Base-by-base conservation (phyloP, 1,140 invertebrate genomes). In the Bradysia coprophila region DNA sequence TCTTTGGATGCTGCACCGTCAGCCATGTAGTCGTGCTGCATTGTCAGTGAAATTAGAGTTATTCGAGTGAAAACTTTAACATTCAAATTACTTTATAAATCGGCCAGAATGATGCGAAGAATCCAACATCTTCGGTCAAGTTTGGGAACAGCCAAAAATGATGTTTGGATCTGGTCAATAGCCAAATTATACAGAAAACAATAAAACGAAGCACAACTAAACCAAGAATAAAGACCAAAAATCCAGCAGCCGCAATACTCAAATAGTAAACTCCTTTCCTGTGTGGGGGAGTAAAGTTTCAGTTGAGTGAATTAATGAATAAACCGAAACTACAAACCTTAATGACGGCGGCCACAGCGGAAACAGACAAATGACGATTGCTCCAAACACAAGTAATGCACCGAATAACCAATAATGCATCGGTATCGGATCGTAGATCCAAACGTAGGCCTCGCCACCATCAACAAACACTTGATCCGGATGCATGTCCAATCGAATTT, bases 401-500 rank as follows among this genome's bases (percentile, higher is more conserved):
- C 95, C 95, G 54, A 93, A 85, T 47, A 97, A 68, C 81, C 93
- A 98, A 56, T 96, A 96, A 66, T 91, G 89, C 44, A 92, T 75
- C 9, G 93, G 91, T 51, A 95, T 91, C 4, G 94, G 94, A 62
- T 98, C 94, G 66, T 96, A 99, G 43, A 98, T 84, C 96, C 96
- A 98, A 13, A 98, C 94, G 66, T 97, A 99, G 3, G 94, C 87
- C 65, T 97, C 91, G 23, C 81, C 72, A 31, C 81, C 83, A 65
- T 98, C 94, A 3, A 90, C 72, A 67, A 97, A 96, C 48, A 79
- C 61, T 63, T 98, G 91, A 47, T 95, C 85, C 52, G 90, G 74
- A 64, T 95, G 90, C 91, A 97, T 96, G 62, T 96, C 89, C 11
- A 98, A 61, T 32, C 91, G 79, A 18, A 77, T 74, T 61, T 77